Evolutionary conservation across 1,140 invertebrate species (phyloP).

Genomic region (Drosophila nasuta): DNA sequence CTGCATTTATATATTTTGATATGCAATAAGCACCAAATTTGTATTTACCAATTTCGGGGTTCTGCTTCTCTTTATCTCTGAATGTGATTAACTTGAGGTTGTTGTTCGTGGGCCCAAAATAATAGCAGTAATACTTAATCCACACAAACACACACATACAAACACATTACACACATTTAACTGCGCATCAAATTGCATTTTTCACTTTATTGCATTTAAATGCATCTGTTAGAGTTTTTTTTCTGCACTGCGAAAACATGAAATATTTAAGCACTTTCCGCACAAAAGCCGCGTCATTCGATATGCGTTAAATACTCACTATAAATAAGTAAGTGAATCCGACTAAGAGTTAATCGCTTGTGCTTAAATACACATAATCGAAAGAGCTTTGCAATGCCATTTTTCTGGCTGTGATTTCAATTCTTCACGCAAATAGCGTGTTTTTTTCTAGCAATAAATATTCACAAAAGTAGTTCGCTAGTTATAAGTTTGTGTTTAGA

Average conservation of each 20-base stretch:
- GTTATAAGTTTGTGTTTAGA: too few species aligned
- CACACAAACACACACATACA: neutral
- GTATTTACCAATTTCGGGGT: conserved; percentile 33
- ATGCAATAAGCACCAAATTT: conserved; percentile 31
- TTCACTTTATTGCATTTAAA: neutral
- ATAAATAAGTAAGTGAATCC: neutral
- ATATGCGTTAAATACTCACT: neutral
- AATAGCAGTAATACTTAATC: neutral
- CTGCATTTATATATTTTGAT: conserved; percentile 18
- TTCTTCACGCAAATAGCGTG: too few species aligned
- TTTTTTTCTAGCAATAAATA: too few species aligned
- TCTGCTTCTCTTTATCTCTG: neutral
- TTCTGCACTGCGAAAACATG: neutral
- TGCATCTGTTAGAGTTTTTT: neutral
- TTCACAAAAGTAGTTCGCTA: too few species aligned
- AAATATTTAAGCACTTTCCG: neutral
- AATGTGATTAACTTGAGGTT: conserved; percentile 6
- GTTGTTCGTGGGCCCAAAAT: neutral
- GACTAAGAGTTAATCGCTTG: conserved; percentile 5
- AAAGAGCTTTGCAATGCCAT: neutral
- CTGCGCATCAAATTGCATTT: neutral
- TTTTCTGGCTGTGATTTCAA: too few species aligned
- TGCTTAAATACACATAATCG: conserved; percentile 1
- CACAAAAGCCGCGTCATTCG: neutral
- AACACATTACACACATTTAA: too few species aligned